These are phyloP conservation scores for Monodelphis domestica DNA, from an alignment of 2,797 vertebrate species.

Conservation along the genomic window DNA sequence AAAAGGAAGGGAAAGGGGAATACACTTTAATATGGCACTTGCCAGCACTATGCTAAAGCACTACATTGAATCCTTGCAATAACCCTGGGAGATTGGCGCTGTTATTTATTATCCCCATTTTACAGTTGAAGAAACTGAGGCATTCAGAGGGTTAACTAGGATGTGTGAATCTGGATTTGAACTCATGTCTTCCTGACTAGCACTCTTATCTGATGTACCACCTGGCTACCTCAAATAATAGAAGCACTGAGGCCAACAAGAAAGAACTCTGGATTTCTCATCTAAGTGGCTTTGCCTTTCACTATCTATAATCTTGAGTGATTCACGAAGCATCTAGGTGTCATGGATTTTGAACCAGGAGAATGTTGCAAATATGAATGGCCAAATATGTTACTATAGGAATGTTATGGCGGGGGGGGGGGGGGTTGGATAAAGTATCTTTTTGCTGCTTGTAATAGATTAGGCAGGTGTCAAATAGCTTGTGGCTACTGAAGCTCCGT, in stretches of 20 bases:
- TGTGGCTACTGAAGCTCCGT: no score
- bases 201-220: accelerated
- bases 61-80: conserved; percentile 33
- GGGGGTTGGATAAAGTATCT: no score
- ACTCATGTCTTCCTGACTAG: no score
- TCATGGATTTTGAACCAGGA: not conserved
- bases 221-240: not conserved
- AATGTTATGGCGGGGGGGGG: no score
- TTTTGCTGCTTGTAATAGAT: no score
- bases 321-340: not conserved
- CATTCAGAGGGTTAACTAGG: no score
- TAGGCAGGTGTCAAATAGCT: no score
- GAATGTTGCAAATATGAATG: no score
- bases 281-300: not conserved
- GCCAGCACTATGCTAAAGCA: not conserved
- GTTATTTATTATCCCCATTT: not conserved
- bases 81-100: not conserved
- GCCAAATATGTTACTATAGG: no score
- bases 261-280: not conserved
- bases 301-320: not conserved
- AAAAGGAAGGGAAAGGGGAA: not conserved
- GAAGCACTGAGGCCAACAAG: not conserved
- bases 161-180: no score
- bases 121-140: conserved; percentile 26
- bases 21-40: not conserved